These are phyloP conservation scores for Phortica okadai DNA, from an alignment of 2,888 invertebrate species.

Conservation along the genomic window DNA sequence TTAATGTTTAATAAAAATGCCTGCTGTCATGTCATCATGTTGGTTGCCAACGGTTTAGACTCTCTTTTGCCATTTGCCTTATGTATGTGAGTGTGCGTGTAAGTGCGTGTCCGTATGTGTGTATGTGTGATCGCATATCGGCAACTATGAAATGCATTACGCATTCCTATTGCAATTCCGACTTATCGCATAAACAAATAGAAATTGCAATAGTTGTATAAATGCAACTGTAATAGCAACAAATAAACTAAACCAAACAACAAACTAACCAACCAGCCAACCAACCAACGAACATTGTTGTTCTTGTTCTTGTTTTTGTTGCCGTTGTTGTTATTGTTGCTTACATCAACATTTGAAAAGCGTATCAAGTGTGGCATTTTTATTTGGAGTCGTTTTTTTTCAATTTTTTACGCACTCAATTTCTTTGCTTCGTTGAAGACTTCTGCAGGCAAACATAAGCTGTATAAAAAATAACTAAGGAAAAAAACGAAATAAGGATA, in stretches of 20 bases:
- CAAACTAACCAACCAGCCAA: too few species aligned
- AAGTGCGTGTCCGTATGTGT: background rate
- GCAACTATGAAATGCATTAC: conserved; percentile 14
- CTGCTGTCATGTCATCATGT: conserved; percentile 52
- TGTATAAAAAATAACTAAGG: too few species aligned
- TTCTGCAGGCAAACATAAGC: too few species aligned
- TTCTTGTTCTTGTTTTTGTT: background rate
- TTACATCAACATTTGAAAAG: conserved; percentile 19
- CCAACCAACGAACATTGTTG: too few species aligned
- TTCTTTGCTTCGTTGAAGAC: background rate
- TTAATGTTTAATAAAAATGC: conserved; percentile 67
- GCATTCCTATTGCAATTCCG: conserved; percentile 46
- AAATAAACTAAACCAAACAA: background rate
- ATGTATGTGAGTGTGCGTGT: background rate
- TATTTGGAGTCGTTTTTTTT: background rate
- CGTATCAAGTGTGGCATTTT: conserved; percentile 14
- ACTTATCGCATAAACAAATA: conserved; percentile 65
- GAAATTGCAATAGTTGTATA: conserved; percentile 40
- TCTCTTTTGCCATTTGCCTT: background rate
- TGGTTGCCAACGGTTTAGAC: background rate
- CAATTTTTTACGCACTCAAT: background rate
- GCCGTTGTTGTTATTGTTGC: background rate
- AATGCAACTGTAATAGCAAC: background rate
- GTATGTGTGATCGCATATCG: background rate
- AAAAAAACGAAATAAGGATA: background rate